Conservation (phyloP, 2,888 invertebrate species). For the Metopia argyrocephala region DNA sequence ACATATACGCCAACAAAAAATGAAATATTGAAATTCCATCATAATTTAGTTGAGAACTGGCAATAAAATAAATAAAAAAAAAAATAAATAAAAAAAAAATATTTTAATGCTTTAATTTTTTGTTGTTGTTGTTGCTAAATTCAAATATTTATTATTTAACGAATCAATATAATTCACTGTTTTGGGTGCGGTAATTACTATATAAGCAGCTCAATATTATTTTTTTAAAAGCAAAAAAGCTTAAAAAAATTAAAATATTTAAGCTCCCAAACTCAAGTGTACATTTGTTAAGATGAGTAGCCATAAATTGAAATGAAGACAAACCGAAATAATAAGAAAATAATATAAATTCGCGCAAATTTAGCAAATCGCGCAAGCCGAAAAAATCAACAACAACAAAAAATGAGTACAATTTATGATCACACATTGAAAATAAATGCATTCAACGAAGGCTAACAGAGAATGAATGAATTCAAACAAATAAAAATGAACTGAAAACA, state of each 20-base stretch:
- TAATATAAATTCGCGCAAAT: conserved; percentile 39
- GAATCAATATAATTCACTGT: conserved; percentile 54
- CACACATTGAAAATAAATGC: conserved; percentile 52
- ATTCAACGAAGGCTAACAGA: conserved; percentile 52
- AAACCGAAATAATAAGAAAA: conserved; percentile 25
- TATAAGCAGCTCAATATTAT: conserved; percentile 48
- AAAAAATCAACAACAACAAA: not conserved
- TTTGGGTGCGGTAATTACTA: conserved; percentile 57
- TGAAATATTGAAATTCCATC: no score
- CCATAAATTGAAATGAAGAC: conserved; percentile 53
- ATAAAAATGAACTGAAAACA: not conserved
- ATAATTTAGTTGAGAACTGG: no score
- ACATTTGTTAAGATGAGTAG: conserved; percentile 37
- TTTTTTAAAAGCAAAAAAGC: conserved; percentile 7
- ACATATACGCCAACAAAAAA: no score
- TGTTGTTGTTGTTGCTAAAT: conserved; percentile 22
- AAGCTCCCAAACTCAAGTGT: not conserved
- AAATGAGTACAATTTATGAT: conserved; percentile 49
- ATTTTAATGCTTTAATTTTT: conserved; percentile 30
- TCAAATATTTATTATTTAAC: not conserved
- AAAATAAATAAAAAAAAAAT: no score
- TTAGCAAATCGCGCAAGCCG: conserved; percentile 14
- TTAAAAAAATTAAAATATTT: conserved; percentile 43
- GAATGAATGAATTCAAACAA: conserved; percentile 29
- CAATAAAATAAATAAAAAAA: no score